Conservation (phyloP, 1,140 invertebrate genomes). For the Lethocerus indicus region DNA sequence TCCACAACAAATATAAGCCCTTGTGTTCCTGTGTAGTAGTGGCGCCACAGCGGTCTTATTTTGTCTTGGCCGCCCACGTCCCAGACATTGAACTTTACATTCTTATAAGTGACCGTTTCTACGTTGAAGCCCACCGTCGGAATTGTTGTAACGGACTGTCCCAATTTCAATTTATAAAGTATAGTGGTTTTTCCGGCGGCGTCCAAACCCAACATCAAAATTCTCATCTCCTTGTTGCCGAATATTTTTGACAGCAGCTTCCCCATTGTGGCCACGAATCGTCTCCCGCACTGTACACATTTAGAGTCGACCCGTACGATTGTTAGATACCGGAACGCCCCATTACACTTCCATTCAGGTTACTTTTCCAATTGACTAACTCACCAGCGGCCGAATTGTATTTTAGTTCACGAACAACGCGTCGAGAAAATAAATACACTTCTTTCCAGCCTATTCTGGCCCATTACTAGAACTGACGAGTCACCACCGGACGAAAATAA, state of each 20-base stretch:
- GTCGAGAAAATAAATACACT: no score
- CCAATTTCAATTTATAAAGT: slow-evolving; percentile 92
- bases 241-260: slow-evolving; percentile 98
- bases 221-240: slow-evolving; percentile 99
- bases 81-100: slow-evolving; percentile 99
- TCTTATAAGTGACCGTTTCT: slow-evolving; percentile 98
- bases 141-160: slow-evolving; percentile 93
- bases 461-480: no score
- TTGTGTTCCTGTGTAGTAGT: slow-evolving; percentile 89
- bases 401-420: no score
- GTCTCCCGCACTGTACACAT: no score
- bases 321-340: no score
- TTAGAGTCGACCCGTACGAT: no score
- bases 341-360: no score
- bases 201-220: slow-evolving; percentile 96
- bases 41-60: slow-evolving; percentile 95
- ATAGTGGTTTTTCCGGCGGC: slow-evolving; percentile 97
- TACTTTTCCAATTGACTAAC: no score
- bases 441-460: no score
- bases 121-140: slow-evolving; percentile 99
- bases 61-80: slow-evolving; percentile 99
- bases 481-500: no score
- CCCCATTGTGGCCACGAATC: no score
- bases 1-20: slow-evolving; percentile 97
- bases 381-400: no score